phyloP scores from a whole-genome alignment of 2,888 invertebrate species.

The Tenthredo mesomela region DNA sequence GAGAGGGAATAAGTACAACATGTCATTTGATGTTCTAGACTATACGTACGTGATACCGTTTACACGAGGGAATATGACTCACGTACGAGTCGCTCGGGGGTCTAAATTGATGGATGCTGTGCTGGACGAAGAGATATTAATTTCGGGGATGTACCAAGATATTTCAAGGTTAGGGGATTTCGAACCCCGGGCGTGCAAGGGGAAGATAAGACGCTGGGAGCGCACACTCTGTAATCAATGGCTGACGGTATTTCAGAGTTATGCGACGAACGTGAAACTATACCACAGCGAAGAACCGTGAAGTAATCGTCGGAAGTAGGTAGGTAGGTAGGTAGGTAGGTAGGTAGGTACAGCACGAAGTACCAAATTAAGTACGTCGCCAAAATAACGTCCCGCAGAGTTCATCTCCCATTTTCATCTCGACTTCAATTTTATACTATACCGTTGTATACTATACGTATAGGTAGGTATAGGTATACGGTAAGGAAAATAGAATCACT shows the following conservation, averaged over 20 bases:
- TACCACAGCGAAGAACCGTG: slow-evolving; percentile 6
- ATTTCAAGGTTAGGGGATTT: slow-evolving; percentile 70
- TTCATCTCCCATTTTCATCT: not conserved
- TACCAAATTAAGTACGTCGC: not conserved
- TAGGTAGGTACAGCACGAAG: not conserved
- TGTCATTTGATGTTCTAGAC: not conserved
- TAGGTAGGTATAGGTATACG: too few species aligned
- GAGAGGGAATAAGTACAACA: not conserved
- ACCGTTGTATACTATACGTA: not conserved
- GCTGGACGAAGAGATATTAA: slow-evolving; percentile 70
- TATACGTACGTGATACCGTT: not conserved
- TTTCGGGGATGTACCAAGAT: slow-evolving; percentile 74
- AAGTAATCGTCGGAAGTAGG: not conserved
- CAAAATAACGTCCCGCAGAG: not conserved
- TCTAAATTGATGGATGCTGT: slow-evolving; percentile 27
- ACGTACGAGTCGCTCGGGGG: slow-evolving; percentile 7
- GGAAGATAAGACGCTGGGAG: slow-evolving; percentile 74
- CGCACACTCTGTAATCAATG: slow-evolving; percentile 73
- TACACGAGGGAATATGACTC: slow-evolving; percentile 15
- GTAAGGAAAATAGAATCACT: not conserved
- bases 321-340: not conserved
- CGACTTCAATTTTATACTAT: not conserved
- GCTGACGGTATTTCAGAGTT: slow-evolving; percentile 64
- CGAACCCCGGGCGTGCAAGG: slow-evolving; percentile 73
- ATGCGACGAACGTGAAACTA: slow-evolving; percentile 56